Percentiles rank a stretch among this genome's conserved stretches.
Evolutionary conservation across 2,888 invertebrate species (phyloP).

Genomic region (Synergus itoensis): DNA sequence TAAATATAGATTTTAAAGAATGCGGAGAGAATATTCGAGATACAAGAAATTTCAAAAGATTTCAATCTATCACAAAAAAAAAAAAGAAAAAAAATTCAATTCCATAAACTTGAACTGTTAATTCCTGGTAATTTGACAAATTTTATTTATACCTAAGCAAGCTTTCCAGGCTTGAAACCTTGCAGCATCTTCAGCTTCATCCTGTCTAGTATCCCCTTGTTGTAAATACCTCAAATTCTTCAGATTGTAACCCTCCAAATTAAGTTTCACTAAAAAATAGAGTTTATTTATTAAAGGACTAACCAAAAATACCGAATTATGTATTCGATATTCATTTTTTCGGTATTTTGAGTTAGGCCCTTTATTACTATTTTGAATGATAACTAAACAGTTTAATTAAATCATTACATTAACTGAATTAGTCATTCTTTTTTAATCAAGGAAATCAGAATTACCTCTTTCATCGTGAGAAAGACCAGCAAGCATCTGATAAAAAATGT

Average conservation of each 20-base stretch:
- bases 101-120: neutral
- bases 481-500: slow-evolving; percentile 97
- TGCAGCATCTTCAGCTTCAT: slow-evolving; percentile 85
- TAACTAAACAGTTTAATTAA: neutral
- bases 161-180: slow-evolving; percentile 96
- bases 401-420: neutral
- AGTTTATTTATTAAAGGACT: neutral
- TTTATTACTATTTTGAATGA: neutral
- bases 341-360: too few species aligned
- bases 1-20: too few species aligned
- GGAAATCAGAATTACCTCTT: slow-evolving; percentile 78
- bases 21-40: too few species aligned
- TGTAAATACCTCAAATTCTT: slow-evolving; percentile 91
- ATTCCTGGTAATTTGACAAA: neutral
- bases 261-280: slow-evolving; percentile 83
- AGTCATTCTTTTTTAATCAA: neutral
- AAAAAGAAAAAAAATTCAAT: neutral
- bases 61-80: too few species aligned
- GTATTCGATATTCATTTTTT: too few species aligned
- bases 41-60: too few species aligned
- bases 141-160: slow-evolving; percentile 82
- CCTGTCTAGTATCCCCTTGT: slow-evolving; percentile 85
- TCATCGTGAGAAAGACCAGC: slow-evolving; percentile 94
- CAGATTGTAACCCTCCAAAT: slow-evolving; percentile 91
- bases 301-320: neutral